These are phyloP conservation scores for Ictidomys tridecemlineatus DNA, from an alignment of 2,113 vertebrate species.

Conservation along the genomic window DNA sequence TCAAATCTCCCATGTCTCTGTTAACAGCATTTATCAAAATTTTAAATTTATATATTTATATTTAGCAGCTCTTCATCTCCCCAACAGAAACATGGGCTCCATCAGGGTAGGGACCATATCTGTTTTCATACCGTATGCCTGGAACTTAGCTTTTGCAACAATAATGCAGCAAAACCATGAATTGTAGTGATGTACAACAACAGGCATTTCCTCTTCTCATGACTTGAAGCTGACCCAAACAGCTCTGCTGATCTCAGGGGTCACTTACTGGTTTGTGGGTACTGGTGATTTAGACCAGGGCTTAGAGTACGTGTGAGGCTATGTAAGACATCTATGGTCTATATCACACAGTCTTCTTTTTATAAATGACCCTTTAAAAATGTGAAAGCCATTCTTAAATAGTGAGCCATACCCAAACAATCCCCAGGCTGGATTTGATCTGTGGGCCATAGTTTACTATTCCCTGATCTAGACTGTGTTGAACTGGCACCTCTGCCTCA, in stretches of 20 bases:
- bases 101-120: background rate
- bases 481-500: background rate
- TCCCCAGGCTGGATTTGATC: background rate
- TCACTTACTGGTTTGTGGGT: background rate
- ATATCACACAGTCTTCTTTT: background rate
- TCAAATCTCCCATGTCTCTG: background rate
- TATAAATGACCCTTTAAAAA: background rate
- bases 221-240: background rate
- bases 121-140: background rate
- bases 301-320: background rate
- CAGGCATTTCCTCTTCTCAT: background rate
- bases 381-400: background rate
- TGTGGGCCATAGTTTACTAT: background rate
- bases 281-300: background rate
- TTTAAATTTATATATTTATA: background rate
- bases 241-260: background rate
- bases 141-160: background rate
- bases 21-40: background rate
- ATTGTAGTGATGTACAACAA: background rate
- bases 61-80: background rate
- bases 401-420: background rate
- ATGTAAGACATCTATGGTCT: background rate
- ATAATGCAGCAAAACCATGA: background rate
- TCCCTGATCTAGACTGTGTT: background rate
- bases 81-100: background rate